Evolutionary conservation across 1,140 invertebrate genomes (phyloP), one percentile per base, ranked within the genome.

Genomic region (Drosophila pachea): DNA sequence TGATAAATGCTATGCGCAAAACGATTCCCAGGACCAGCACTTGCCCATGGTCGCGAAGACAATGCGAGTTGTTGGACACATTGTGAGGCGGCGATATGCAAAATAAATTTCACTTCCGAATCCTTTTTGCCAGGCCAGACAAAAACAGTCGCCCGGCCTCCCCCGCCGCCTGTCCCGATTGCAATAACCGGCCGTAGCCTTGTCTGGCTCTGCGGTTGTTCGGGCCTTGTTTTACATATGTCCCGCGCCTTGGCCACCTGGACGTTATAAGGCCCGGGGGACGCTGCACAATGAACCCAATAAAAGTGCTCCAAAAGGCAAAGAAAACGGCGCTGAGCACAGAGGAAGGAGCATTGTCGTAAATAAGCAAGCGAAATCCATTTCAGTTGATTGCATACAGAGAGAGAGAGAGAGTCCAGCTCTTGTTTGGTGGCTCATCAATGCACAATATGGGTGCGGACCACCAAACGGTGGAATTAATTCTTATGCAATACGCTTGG

Each of bases 61-160:
- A 84, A 79, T 84, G 61, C 53, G 45, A n/a, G 38, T 32, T 43
- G n/a, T 22, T 22, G 8, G 45, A 7, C 14, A 29, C 54, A 66
- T 66, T 66, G 63, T 66, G 53, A 66, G 36, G 22, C 60, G 40
- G 32, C 68, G 65, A 81, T 86, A 88, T 88, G 82, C 82, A 88
- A 86, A 87, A 87, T 88, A 87, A 86, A 86, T 87, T 87, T 87
- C 86, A 87, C 86, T 87, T 87, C 86, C 86, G 77, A 87, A 87
- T 77, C 83, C 76, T 77, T 79, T 74, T 70, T 59, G 53, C 49
- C 40, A 42, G 32, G 31, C 33, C 33, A 42, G 5, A 8, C 36
- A 8, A 5, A 43, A n/a, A 36, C 35, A 1, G 35, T 14, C 29
- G 33, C 61, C 67, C 33, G 11, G 22, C 8, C 45, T 47, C 6